Base-by-base conservation (phyloP, 2,797 vertebrate genomes). In the Acanthopagrus latus region DNA sequence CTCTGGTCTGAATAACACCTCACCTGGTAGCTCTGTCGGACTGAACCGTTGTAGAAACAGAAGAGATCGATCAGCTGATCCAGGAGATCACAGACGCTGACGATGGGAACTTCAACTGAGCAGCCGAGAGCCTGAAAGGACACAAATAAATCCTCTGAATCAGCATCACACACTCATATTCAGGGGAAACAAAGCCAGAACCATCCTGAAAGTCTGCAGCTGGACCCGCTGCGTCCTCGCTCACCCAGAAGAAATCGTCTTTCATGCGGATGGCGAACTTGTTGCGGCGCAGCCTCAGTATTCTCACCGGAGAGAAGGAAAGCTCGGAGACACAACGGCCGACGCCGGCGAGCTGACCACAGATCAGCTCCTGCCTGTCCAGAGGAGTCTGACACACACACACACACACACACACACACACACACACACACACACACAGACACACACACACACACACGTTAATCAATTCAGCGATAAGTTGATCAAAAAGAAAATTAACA, bases 181-280 rank as follows among this genome's bases (percentile, higher is more conserved):
- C 5, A 21, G 16, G 21, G 23, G 2, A 3, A n/a, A 27, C 23
- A 3, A 11, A 18, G 2, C 33, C 33, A 8, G 33, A 33, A 33
- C 33, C 33, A 8, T 7, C 33, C 33, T 33, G 33, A 33, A 1
- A 8, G 7, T 7, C 33, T 33, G 33, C 33, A 8, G 33, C 33
- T 44, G 3, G 11, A 44, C 43, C 29, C 6, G 16, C 43, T 3
- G 21, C 5, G 27, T 2, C 25, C 3, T 44, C 25, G 82, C 97
- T 95, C 87, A 99, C 98, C 98, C 98, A 99, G n/a, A 99, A 91
- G 67, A 97, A 96, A 75, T 97, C 93, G 5, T 96, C 96, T 3
- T 95, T 95, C 72, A 96, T 95, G 33, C 86, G 86, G 27, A 99
- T 67, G 0, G 97, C 96, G 2, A 97, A 99, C 85, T 97, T 99